A percentile compares a stretch with the other conserved stretches of the same genome.
phyloP scores from a whole-genome alignment of 1,140 invertebrate genomes.

The Adoxophyes honmai region DNA sequence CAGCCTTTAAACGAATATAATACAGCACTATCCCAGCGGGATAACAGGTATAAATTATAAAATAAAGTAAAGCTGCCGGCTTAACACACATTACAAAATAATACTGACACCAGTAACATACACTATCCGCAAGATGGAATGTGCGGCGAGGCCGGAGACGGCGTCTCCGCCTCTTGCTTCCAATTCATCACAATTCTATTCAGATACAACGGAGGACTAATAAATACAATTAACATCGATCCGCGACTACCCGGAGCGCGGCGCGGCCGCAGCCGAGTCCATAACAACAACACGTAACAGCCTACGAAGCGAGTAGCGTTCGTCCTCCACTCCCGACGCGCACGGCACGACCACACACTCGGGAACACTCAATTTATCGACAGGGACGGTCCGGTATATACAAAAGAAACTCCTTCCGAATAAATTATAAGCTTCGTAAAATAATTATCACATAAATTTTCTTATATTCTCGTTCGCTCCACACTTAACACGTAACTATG shows the following conservation, averaged over 20 bases:
- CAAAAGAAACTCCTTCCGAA: conserved; percentile 71
- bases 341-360: conserved; percentile 55
- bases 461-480: conserved; percentile 61
- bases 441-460: conserved; percentile 77
- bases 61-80: conserved; percentile 71
- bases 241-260: conserved; percentile 40
- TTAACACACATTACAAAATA: conserved; percentile 74
- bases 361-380: conserved; percentile 39
- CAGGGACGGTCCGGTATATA: conserved; percentile 55
- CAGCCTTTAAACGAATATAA: conserved; percentile 72
- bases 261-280: conserved; percentile 26
- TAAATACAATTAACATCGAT: conserved; percentile 68
- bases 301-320: conserved; percentile 65
- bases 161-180: conserved; percentile 47
- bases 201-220: conserved; percentile 57
- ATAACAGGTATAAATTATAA: conserved; percentile 74
- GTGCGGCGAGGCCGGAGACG: conserved; percentile 49
- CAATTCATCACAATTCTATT: conserved; percentile 61
- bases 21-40: conserved; percentile 71
- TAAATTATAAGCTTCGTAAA: conserved; percentile 76
- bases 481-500: conserved; percentile 69
- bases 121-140: conserved; percentile 68
- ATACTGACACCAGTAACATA: conserved; percentile 74
- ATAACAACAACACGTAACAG: conserved; percentile 62
- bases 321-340: conserved; percentile 53